phyloP scores from a whole-genome alignment of 2,797 vertebrate genomes.

The Clarias pachynema region DNA sequence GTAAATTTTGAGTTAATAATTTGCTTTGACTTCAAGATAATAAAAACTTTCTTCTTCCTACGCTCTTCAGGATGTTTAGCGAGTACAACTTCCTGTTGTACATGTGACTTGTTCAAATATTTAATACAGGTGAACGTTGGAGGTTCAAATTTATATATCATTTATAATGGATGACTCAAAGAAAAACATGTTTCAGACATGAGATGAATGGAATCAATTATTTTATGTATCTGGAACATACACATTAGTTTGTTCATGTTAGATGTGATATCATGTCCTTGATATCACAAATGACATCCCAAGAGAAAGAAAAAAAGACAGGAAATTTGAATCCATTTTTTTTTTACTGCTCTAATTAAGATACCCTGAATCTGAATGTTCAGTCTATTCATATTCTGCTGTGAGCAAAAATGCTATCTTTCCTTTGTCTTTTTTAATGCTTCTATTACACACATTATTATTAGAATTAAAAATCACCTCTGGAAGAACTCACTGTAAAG shows the following conservation, averaged over 20 bases:
- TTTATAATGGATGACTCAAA: background rate
- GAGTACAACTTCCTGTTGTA: background rate
- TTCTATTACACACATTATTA: background rate
- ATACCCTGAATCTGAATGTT: background rate
- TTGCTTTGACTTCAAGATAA: background rate
- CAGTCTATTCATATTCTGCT: background rate
- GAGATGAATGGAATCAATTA: background rate
- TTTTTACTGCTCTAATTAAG: background rate
- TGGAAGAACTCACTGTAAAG: background rate
- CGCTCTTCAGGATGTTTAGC: background rate
- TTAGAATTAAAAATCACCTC: background rate
- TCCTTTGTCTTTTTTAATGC: background rate
- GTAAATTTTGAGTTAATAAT: background rate
- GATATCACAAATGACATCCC: background rate
- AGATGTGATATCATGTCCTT: background rate
- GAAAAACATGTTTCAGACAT: background rate
- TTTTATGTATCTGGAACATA: background rate
- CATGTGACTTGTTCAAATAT: constrained; percentile 2
- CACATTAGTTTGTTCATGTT: background rate
- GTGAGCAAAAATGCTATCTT: background rate
- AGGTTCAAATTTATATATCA: too few species aligned
- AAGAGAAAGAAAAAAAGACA: background rate
- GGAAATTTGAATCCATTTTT: background rate
- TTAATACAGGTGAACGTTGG: background rate
- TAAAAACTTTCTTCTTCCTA: background rate